Percentiles rank a stretch among this genome's conserved stretches.
These are phyloP conservation scores for Araneus ventricosus DNA, from an alignment of 1,140 invertebrate species.

Conservation along the genomic window DNA sequence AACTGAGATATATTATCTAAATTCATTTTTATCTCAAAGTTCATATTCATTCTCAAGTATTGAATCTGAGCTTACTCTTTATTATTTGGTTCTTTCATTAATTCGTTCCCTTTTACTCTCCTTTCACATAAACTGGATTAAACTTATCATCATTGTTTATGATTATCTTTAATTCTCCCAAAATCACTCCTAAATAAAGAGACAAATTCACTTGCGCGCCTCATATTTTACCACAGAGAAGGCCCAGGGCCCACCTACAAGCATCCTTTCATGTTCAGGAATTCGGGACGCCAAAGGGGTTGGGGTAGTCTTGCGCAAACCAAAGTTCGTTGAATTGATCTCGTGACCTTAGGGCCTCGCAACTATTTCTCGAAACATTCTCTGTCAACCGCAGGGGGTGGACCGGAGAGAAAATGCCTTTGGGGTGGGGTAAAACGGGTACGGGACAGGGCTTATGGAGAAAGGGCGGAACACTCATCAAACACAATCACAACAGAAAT, in stretches of 20 bases:
- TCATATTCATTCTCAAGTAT: no score
- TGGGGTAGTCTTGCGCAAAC: neutral
- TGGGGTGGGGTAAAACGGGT: neutral
- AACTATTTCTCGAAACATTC: slow-evolving; percentile 69
- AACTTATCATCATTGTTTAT: no score
- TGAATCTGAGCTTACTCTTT: no score
- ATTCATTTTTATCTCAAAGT: no score
- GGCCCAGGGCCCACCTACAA: neutral
- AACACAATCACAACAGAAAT: slow-evolving; percentile 74
- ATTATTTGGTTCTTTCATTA: no score
- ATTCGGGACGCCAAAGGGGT: neutral
- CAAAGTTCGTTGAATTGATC: slow-evolving; percentile 18
- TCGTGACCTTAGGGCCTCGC: slow-evolving; percentile 21
- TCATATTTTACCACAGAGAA: neutral
- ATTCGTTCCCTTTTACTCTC: no score
- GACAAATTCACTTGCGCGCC: no score
- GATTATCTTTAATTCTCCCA: no score
- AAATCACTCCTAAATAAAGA: no score
- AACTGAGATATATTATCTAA: no score
- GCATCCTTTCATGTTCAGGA: neutral
- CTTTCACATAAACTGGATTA: no score
- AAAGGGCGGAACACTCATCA: slow-evolving; percentile 69
- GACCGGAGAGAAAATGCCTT: neutral
- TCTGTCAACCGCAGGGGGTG: slow-evolving; percentile 55
- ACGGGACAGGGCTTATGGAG: slow-evolving; percentile 56